A percentile compares a stretch with the other conserved stretches of the same genome.
phyloP scores from a whole-genome alignment of 2,797 vertebrate genomes.

The Pseudomugil tenellus region DNA sequence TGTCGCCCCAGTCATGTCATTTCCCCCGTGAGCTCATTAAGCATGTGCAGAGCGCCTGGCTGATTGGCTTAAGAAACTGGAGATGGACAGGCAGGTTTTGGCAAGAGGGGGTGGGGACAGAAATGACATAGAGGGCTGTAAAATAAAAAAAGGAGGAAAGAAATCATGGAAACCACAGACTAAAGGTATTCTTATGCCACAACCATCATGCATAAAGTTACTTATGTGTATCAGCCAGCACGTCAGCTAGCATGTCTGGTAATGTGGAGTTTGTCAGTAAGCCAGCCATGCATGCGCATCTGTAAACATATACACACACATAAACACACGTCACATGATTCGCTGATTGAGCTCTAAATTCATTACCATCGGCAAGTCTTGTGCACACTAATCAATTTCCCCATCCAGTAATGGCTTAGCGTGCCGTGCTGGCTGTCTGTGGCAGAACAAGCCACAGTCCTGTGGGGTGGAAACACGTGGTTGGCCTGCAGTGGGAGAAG shows the following conservation, averaged over 20 bases:
- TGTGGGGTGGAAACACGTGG: constrained; percentile 62
- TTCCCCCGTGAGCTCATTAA: constrained; percentile 73
- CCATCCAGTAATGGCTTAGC: constrained; percentile 62
- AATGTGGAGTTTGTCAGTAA: constrained; percentile 30
- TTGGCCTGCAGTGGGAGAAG: constrained; percentile 35
- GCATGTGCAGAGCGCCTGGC: constrained; percentile 51
- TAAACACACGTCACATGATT: constrained; percentile 62
- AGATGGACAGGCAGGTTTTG: constrained; percentile 55
- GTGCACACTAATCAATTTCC: constrained; percentile 74
- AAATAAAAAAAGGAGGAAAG: constrained; percentile 22
- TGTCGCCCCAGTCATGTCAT: constrained; percentile 57
- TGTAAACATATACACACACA: constrained; percentile 33
- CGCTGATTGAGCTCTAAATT: constrained; percentile 74
- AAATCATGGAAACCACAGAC: constrained; percentile 4
- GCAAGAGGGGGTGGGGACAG: constrained; percentile 12
- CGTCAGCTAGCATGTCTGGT: constrained; percentile 20
- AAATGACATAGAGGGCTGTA: constrained; percentile 3
- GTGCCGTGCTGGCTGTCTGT: constrained; percentile 54
- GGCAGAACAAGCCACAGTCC: constrained; percentile 65
- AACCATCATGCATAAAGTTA: constrained; percentile 10
- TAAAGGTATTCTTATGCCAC: constrained; percentile 2
- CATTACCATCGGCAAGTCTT: constrained; percentile 63
- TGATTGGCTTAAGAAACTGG: constrained; percentile 65
- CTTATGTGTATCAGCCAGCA: constrained; percentile 8
- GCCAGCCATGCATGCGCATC: constrained; percentile 26